Evolutionary conservation across 2,113 vertebrate genomes (phyloP), one percentile per base, ranked within the genome.

Genomic region (Leuciscus idus): DNA sequence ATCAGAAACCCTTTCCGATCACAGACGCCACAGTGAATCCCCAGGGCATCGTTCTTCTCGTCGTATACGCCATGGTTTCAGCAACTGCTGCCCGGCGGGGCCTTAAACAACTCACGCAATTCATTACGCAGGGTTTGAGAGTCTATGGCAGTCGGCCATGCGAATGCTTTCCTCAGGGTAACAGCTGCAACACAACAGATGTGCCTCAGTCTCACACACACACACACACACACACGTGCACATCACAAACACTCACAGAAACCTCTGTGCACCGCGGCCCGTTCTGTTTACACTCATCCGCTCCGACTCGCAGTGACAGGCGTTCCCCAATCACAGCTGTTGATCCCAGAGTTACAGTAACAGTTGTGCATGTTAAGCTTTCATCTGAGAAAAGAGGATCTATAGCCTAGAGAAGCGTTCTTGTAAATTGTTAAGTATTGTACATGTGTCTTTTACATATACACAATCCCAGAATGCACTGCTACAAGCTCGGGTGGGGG

Each of bases 151-250:
- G 17, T 39, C 11, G 11, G 48, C 52, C 68, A 43, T 11, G 36
- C 23, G 39, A 36, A 17, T 4, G 52, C 21, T 39, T 61, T 61
- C 55, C 77, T 80, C 21, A 17, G 77, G 23, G 23, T n/a, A 59
- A 39, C 77, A 80, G 55, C 77, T 80, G 55, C 55, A 80, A 43
- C 52, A 57, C 52, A 79, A 80, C 77, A 79, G 76, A 79, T 79
- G 76, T 79, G 52, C 5, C 10, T 36, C 76, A 5, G 28, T 6
- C 39, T 26, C 39, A 48, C 39, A 74, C 36, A 50, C 12, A 26
- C 26, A 26, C 26, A 26, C 26, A 70, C 30, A 70, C 13, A 68
- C 66, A 68, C 26, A 66, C 4, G 66, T 70, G 30, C 66, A 36
- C 26, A 77, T 52, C n/a, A 36, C 4, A 55, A 21, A 33, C 28